Conservation (phyloP, 2,113 vertebrate genomes). For the Perccottus glenii region DNA sequence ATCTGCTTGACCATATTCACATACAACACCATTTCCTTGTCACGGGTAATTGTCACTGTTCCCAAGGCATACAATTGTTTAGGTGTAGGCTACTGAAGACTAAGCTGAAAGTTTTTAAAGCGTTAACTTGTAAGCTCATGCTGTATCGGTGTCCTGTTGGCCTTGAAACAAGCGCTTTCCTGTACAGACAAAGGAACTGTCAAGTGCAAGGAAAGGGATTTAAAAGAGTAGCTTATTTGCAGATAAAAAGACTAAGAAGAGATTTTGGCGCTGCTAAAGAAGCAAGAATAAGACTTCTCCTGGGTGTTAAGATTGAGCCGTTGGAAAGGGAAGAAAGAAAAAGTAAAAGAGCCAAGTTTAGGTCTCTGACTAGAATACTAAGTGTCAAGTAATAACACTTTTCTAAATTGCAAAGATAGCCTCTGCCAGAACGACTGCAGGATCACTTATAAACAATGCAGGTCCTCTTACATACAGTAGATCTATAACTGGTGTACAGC, state of each 20-base stretch:
- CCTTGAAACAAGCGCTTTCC: slow-evolving; percentile 53
- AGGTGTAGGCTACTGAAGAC: slow-evolving; percentile 27
- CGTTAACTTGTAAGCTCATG: slow-evolving; percentile 60
- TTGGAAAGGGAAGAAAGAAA: slow-evolving; percentile 42
- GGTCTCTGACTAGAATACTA: slow-evolving; percentile 63
- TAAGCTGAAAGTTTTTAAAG: slow-evolving; percentile 40
- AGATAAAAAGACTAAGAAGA: slow-evolving; percentile 57
- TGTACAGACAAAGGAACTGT: slow-evolving; percentile 57
- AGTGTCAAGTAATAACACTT: slow-evolving; percentile 61
- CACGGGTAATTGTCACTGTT: too few relatives aligned
- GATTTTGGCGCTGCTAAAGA: slow-evolving; percentile 57
- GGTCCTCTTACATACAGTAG: slow-evolving; percentile 2
- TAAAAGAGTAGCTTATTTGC: slow-evolving; percentile 59
- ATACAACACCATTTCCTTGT: too few relatives aligned
- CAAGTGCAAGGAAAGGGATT: slow-evolving; percentile 53
- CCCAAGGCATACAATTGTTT: slow-evolving; percentile 8
- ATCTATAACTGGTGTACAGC: slow-evolving; percentile 8
- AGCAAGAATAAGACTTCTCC: slow-evolving; percentile 58
- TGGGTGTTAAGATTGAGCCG: slow-evolving; percentile 48
- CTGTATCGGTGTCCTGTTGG: slow-evolving; percentile 48
- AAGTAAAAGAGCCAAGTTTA: slow-evolving; percentile 22
- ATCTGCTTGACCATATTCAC: too few relatives aligned
- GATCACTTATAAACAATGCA: slow-evolving; percentile 28
- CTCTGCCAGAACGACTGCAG: slow-evolving; percentile 63
- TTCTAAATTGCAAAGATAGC: slow-evolving; percentile 62